phyloP scores from a whole-genome alignment of 2,888 invertebrate species.

The Slavum lentiscoides region DNA sequence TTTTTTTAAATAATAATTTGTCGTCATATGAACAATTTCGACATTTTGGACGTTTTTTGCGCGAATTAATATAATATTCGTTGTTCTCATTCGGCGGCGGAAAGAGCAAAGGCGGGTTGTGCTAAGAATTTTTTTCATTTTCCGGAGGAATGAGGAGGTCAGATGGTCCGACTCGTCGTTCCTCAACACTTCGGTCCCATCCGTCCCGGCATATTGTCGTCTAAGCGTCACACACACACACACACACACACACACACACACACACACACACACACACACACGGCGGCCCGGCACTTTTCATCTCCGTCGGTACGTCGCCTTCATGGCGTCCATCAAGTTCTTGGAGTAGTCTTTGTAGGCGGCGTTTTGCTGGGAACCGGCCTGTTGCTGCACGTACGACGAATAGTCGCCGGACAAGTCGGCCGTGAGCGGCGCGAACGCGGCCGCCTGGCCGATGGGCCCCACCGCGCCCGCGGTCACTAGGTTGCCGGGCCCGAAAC shows the following conservation, averaged over 20 bases:
- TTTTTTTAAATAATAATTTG: no score
- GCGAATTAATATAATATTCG: no score
- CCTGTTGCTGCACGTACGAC: slow-evolving; percentile 44
- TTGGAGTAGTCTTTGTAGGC: slow-evolving; percentile 46
- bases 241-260: no score
- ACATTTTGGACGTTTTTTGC: no score
- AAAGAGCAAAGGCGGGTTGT: no score
- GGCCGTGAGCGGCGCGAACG: slow-evolving; percentile 50
- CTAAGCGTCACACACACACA: neutral
- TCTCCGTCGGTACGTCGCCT: slow-evolving; percentile 3
- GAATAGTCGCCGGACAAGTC: slow-evolving; percentile 54
- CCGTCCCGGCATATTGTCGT: neutral
- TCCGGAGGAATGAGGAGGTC: no score
- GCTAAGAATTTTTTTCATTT: no score
- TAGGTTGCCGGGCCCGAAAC: slow-evolving; percentile 19
- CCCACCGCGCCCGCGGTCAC: slow-evolving; percentile 33
- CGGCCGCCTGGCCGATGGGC: slow-evolving; percentile 43
- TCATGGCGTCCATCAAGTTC: slow-evolving; percentile 42
- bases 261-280: no score
- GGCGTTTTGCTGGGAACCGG: slow-evolving; percentile 26
- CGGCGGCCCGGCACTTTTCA: no score
- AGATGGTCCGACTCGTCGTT: neutral
- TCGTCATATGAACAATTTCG: no score
- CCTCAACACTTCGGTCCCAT: neutral
- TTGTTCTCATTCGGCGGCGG: no score